Evolutionary conservation across 2,113 vertebrate genomes (phyloP), one percentile per base, ranked within the genome.

Genomic region (Clarias magur): DNA sequence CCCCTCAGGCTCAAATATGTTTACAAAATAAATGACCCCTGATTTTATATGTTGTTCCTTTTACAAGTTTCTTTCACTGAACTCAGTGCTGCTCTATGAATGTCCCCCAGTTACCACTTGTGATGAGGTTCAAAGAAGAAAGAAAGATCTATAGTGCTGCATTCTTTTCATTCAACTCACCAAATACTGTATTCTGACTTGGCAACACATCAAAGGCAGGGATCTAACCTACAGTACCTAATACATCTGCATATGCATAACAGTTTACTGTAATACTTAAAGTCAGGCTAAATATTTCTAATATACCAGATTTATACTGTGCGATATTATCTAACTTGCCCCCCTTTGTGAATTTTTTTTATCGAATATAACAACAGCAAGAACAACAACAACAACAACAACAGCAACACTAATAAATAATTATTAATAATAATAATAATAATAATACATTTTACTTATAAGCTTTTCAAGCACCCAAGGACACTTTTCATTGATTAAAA

Each of bases 121-220:
- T 23, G 73, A 86, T 86, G 75, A 48, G 84, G 38, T 86, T 83
- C 67, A 86, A 80, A 70, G 63, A 42, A 73, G 17, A 34, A 86
- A 73, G 27, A 27, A 80, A 63, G 27, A 38, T 68, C 82, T 23
- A 34, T 48, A n/a, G 38, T 80, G 59, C 57, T 63, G 23, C 30
- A 12, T 67, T 84, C 42, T 16, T 82, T 81, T 84, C 17, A 17
- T 80, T 73, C 56, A 86, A 84, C 80, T 89, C 81, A 62, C 81
- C 70, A 86, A 80, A 82, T 70, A 80, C 83, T 81, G 79, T 65
- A 38, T 59, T 56, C 62, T 73, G 73, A 67, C 78, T 17, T 79
- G 30, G 67, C 21, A 80, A 62, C 19, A 17, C 53, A 63, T 25
- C n/a, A 10, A 34, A 21, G 42, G 67, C 30, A 70, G 9, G 16